A percentile compares a stretch with the other conserved stretches of the same genome.
These are phyloP conservation scores for Nymphicus hollandicus DNA, from an alignment of 2,113 vertebrate genomes.

Conservation along the genomic window DNA sequence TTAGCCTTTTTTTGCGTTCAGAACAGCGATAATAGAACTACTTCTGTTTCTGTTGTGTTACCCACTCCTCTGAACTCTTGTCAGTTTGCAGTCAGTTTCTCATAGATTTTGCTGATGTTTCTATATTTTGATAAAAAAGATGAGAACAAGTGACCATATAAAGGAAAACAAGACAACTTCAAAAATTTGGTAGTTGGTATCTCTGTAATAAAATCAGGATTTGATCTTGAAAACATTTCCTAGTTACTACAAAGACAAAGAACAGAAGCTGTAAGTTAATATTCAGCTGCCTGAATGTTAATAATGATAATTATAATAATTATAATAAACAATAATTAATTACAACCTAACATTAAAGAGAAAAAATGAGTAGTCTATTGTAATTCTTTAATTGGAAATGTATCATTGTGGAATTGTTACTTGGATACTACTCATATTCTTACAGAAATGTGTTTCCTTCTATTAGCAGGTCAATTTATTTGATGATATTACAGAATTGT, in stretches of 20 bases:
- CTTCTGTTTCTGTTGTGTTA: neutral
- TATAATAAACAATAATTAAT: neutral
- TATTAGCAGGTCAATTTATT: conserved; percentile 47
- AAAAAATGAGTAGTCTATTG: neutral
- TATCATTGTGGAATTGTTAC: conserved; percentile 19
- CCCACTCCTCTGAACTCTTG: neutral
- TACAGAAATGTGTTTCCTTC: conserved; percentile 59
- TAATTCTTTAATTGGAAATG: conserved; percentile 52
- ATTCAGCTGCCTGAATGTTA: neutral
- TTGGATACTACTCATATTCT: conserved; percentile 17
- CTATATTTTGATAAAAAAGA: neutral
- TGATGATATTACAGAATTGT: conserved; percentile 23
- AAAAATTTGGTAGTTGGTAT: neutral
- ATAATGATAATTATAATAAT: neutral
- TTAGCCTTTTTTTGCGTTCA: neutral
- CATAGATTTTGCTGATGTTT: neutral
- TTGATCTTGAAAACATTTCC: neutral
- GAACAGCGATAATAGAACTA: neutral
- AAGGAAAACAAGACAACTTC: neutral
- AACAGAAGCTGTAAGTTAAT: conserved; percentile 29
- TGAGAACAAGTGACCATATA: neutral
- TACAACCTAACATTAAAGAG: neutral
- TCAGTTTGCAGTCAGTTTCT: neutral
- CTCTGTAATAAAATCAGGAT: neutral
- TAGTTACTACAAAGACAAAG: conserved; percentile 19